A percentile compares a stretch with the other conserved stretches of the same genome.
phyloP scores from a whole-genome alignment of 2,888 invertebrate species.

The Nephrotoma guestfalica region DNA sequence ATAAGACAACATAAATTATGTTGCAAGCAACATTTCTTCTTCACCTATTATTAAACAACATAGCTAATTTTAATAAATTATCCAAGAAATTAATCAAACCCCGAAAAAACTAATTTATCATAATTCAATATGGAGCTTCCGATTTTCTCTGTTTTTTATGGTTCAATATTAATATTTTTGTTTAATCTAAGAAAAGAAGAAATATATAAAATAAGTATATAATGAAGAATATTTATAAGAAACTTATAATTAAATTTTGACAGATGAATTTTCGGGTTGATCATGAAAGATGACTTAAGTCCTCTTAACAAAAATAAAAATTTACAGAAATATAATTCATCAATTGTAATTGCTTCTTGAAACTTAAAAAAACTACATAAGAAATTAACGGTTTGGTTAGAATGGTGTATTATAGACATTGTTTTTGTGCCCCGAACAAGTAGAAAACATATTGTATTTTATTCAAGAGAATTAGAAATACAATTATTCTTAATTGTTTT shows the following conservation, averaged over 20 bases:
- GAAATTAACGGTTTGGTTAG: not conserved
- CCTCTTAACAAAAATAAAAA: not conserved
- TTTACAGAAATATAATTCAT: not conserved
- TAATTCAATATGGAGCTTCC: not conserved
- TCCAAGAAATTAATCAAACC: not conserved
- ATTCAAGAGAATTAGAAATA: not conserved
- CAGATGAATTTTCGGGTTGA: not conserved
- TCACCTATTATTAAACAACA: not conserved
- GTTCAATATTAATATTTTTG: not conserved
- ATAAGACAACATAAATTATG: not conserved
- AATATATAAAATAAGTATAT: not conserved
- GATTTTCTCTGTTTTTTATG: not conserved
- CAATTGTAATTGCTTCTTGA: not conserved
- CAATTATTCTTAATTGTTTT: not conserved
- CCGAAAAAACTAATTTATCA: not conserved
- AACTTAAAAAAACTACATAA: not conserved
- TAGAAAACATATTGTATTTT: not conserved
- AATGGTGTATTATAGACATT: not conserved
- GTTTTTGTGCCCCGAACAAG: not conserved
- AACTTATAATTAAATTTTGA: not conserved
- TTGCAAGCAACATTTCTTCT: not conserved
- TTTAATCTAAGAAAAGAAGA: not conserved
- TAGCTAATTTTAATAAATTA: not conserved
- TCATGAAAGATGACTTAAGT: not conserved
- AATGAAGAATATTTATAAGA: not conserved